Conservation (phyloP, 2,797 vertebrate genomes). For the Tinamus major region DNA sequence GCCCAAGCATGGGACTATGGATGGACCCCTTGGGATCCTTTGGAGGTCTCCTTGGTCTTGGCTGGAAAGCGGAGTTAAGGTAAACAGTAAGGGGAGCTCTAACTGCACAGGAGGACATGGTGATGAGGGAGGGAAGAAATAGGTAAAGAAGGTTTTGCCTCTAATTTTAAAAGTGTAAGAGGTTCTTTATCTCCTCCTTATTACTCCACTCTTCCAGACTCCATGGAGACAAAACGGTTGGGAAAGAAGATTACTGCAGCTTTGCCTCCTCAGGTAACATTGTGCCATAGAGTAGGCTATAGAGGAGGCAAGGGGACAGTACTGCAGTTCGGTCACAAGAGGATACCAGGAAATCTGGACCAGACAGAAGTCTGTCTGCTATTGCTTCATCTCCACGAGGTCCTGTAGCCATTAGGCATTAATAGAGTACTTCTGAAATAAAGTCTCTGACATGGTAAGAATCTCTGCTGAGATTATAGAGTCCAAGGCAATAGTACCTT, state of each 20-base stretch:
- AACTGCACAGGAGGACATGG: background rate
- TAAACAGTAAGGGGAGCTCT: background rate
- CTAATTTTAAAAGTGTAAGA: background rate
- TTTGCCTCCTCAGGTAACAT: background rate
- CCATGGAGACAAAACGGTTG: background rate
- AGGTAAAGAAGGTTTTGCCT: background rate
- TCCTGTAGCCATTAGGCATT: conserved; percentile 18
- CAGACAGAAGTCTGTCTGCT: background rate
- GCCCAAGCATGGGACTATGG: background rate
- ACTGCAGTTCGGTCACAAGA: background rate
- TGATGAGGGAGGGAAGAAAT: background rate
- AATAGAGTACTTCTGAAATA: conserved; percentile 40
- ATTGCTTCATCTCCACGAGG: background rate
- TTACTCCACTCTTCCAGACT: background rate
- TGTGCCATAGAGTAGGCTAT: background rate
- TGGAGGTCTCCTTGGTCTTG: background rate
- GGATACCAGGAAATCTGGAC: background rate
- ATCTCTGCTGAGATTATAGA: conserved; percentile 29
- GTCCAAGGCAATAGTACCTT: conserved; percentile 30
- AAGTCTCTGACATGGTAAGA: conserved; percentile 16
- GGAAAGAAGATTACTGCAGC: background rate
- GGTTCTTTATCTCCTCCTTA: background rate
- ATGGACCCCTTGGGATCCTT: background rate
- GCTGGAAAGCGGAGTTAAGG: background rate
- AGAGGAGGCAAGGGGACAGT: background rate